phyloP scores from a whole-genome alignment of 2,797 vertebrate species.

The Gymnopithys bicolor region DNA sequence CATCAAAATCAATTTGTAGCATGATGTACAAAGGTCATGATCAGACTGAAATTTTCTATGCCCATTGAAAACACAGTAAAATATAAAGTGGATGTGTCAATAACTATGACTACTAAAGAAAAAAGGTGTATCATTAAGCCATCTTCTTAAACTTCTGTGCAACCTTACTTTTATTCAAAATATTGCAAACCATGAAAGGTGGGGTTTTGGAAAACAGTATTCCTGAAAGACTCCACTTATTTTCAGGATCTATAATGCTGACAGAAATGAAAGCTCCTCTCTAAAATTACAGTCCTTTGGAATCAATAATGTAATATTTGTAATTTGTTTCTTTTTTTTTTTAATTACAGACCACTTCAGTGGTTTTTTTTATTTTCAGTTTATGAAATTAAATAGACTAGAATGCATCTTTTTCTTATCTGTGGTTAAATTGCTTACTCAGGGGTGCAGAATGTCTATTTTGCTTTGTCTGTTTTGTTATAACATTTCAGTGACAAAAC shows the following conservation, averaged over 20 bases:
- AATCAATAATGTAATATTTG: slow-evolving; percentile 70
- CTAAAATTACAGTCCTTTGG: slow-evolving; percentile 62
- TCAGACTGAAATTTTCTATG: slow-evolving; percentile 71
- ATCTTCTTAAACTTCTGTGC: slow-evolving; percentile 71
- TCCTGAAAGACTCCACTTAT: slow-evolving; percentile 59
- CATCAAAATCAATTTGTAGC: slow-evolving; percentile 82
- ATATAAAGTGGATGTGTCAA: slow-evolving; percentile 67
- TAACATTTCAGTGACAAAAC: not conserved
- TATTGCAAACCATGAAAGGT: slow-evolving; percentile 31
- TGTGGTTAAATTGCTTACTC: slow-evolving; percentile 43
- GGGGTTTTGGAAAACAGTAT: not conserved
- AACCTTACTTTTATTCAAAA: slow-evolving; percentile 66
- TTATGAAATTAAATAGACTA: slow-evolving; percentile 49
- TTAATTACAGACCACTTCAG: slow-evolving; percentile 59
- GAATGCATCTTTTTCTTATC: slow-evolving; percentile 61
- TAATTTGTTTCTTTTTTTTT: slow-evolving; percentile 60
- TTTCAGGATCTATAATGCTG: slow-evolving; percentile 61
- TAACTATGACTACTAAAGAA: slow-evolving; percentile 72
- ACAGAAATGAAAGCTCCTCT: slow-evolving; percentile 39
- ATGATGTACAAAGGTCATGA: slow-evolving; percentile 77
- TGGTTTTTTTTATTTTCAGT: slow-evolving; percentile 72
- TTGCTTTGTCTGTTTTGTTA: not conserved
- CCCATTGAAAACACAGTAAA: slow-evolving; percentile 75
- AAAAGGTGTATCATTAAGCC: slow-evolving; percentile 43
- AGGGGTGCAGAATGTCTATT: not conserved